phyloP scores from a whole-genome alignment of 2,797 vertebrate genomes.

The Alcedo atthis region DNA sequence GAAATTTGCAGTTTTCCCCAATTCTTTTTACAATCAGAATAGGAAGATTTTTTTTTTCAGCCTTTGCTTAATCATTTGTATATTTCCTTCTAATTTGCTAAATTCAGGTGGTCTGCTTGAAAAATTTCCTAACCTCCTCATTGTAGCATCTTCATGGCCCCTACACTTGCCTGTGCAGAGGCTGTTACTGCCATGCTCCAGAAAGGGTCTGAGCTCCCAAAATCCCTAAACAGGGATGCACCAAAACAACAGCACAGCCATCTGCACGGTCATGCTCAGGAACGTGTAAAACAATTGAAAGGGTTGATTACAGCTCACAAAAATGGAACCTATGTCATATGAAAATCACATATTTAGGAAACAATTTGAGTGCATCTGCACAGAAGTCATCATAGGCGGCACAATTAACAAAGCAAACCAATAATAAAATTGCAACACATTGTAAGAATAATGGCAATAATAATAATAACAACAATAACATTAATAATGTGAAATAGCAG shows the following conservation, averaged over 20 bases:
- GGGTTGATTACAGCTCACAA: neutral
- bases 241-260: neutral
- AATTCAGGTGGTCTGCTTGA: neutral
- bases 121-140: neutral
- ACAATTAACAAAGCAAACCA: neutral
- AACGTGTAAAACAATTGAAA: neutral
- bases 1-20: neutral
- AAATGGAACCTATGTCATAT: neutral
- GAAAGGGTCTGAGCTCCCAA: neutral
- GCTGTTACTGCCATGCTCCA: neutral
- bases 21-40: neutral
- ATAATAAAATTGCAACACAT: neutral
- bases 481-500: neutral
- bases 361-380: neutral
- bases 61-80: neutral
- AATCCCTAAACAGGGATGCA: neutral
- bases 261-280: neutral
- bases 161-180: neutral
- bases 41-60: neutral
- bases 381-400: rapidly evolving
- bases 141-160: neutral
- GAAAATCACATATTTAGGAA: neutral
- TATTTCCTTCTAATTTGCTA: neutral
- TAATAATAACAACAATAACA: rapidly evolving
- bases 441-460: neutral